Evolutionary conservation across 2,113 vertebrate genomes (phyloP), one percentile per base, ranked within the genome.

Genomic region (Cyanoliseus patagonus): DNA sequence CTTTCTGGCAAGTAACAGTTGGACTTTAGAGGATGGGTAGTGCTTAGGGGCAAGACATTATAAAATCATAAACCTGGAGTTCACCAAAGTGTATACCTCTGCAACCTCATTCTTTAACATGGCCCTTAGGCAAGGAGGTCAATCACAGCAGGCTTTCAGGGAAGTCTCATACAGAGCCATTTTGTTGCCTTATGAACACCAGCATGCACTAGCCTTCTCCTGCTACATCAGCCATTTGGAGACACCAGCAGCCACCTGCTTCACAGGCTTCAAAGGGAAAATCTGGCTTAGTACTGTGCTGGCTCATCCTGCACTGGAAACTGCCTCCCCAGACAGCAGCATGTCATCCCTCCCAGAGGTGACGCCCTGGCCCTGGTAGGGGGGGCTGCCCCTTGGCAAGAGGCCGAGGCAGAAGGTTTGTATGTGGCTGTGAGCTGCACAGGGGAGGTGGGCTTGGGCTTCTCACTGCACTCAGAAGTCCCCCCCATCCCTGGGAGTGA

Each of bases 401-500:
- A 15, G 25, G 13, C 44, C 55, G 61, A n/a, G 75, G 52, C 35
- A 30, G 19, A 19, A 57, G 25, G 31, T 37, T 41, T 75, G 13
- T 17, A 23, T 5, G 2, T 42, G 79, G 41, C 11, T 35, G 30
- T 39, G 61, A 66, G 18, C 23, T 74, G 30, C 31, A 9, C 20
- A 11, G 17, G 31, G 13, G 0, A 0, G 41, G 15, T 17, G 41
- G 35, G 31, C 25, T 62, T 0, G 0, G 35, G 62, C 15, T 74
- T 30, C 39, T 67, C 1, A 0, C 27, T 0, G 0, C 41, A 39
- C 23, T 62, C 52, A 16, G 13, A 25, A 33, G 30, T 74, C 5
- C 15, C 35, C 31, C 5, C 9, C 3, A 1, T 28, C 53, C 47
- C 17, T 0, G 0, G 24, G 46, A 67, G 9, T 0, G 1, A 41